Conservation (phyloP, 1,140 invertebrate genomes). For the Melipona quadrifasciata region DNA sequence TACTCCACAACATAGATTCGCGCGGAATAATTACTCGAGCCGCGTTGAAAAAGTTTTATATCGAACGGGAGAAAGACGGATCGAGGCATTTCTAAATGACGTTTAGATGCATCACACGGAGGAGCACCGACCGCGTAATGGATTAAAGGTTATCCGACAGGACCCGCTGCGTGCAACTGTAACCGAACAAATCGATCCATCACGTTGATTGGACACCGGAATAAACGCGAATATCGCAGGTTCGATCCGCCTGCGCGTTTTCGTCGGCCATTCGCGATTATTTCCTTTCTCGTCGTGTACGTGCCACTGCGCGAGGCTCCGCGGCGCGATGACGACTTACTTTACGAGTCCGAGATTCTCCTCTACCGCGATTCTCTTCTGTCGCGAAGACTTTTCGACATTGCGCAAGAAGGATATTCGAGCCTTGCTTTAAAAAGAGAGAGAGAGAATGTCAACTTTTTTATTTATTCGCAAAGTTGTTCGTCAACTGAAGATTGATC, state of each 20-base stretch:
- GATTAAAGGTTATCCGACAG: slow-evolving; percentile 36
- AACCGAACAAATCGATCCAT: slow-evolving; percentile 54
- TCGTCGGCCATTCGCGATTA: slow-evolving; percentile 4
- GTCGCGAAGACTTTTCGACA: not conserved
- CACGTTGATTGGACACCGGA: slow-evolving; percentile 35
- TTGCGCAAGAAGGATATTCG: not conserved
- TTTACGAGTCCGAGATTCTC: not conserved
- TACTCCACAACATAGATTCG: not conserved
- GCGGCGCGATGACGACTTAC: not conserved
- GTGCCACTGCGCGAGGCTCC: not conserved
- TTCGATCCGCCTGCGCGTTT: not conserved
- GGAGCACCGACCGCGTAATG: slow-evolving; percentile 31
- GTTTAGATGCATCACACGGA: slow-evolving; percentile 2
- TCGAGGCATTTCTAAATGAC: slow-evolving; percentile 20
- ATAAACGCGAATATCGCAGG: slow-evolving; percentile 23
- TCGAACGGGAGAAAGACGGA: slow-evolving; percentile 7
- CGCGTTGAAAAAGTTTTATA: slow-evolving; percentile 3
- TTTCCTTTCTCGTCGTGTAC: slow-evolving; percentile 13
- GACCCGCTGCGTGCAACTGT: not conserved
- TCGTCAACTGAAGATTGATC: too few relatives aligned
- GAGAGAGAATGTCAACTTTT: too few relatives aligned
- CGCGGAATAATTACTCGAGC: not conserved
- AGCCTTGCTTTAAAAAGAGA: not conserved
- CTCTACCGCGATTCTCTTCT: not conserved
- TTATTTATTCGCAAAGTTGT: too few relatives aligned